Conservation (phyloP, 2,888 invertebrate species). For the Philereme transversata region DNA sequence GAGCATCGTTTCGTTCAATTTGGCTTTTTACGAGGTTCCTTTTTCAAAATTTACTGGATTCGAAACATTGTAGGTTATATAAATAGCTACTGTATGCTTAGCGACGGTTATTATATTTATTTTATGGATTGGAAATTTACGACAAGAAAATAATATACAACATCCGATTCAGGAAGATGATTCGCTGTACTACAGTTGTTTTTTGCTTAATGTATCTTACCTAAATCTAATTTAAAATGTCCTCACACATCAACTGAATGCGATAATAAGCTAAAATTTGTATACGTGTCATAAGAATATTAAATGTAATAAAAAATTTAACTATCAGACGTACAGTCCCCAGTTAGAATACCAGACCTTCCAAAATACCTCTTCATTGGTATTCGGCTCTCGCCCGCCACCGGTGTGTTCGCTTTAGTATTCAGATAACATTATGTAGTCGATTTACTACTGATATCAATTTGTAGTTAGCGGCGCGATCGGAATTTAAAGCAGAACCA, state of each 20-base stretch:
- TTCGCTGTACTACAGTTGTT: too few species aligned
- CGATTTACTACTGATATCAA: slow-evolving; percentile 80
- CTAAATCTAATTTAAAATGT: too few species aligned
- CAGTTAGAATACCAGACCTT: slow-evolving; percentile 43
- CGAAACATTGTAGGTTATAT: slow-evolving; percentile 45
- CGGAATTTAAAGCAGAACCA: slow-evolving; percentile 57
- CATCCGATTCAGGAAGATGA: not conserved
- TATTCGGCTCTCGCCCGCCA: slow-evolving; percentile 57
- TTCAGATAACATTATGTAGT: slow-evolving; percentile 58
- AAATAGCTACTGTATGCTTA: slow-evolving; percentile 42
- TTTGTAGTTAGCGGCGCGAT: slow-evolving; percentile 65
- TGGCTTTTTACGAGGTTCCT: slow-evolving; percentile 63
- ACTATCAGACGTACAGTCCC: slow-evolving; percentile 43
- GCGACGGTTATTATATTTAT: slow-evolving; percentile 39
- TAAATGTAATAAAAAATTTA: slow-evolving; percentile 29
- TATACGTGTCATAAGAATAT: slow-evolving; percentile 10
- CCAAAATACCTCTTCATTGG: slow-evolving; percentile 57
- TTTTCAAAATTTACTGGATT: slow-evolving; percentile 43
- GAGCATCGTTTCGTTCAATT: slow-evolving; percentile 59
- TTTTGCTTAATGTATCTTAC: too few species aligned
- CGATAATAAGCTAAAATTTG: too few species aligned
- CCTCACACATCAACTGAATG: too few species aligned
- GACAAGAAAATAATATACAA: not conserved
- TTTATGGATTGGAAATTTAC: not conserved
- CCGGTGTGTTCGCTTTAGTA: slow-evolving; percentile 65